These are phyloP conservation scores for Aphidoletes aphidimyza DNA, from an alignment of 2,888 invertebrate genomes.

Conservation along the genomic window DNA sequence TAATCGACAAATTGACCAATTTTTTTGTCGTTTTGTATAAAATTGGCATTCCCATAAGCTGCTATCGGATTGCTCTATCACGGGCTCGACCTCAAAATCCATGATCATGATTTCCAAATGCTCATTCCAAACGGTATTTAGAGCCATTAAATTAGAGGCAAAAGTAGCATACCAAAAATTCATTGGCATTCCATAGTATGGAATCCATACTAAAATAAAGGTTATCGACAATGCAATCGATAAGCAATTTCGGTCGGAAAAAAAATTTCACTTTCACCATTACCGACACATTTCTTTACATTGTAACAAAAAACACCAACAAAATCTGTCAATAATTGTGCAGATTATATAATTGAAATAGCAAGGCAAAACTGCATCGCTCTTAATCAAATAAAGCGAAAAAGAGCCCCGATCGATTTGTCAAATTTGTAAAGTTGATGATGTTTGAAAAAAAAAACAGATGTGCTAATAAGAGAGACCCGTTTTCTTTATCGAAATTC, in stretches of 20 bases:
- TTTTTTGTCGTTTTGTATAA: neutral
- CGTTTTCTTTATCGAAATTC: neutral
- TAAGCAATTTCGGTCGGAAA: neutral
- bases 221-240: neutral
- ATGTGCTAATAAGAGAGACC: conserved; percentile 34
- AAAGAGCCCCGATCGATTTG: too few relatives aligned
- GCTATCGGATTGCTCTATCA: too few relatives aligned
- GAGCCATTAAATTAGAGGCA: too few relatives aligned
- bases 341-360: neutral
- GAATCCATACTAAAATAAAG: neutral
- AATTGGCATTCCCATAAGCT: too few relatives aligned
- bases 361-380: neutral
- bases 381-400: neutral
- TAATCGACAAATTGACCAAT: neutral
- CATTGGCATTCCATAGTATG: too few relatives aligned
- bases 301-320: neutral
- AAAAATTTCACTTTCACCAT: conserved; percentile 40
- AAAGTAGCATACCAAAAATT: too few relatives aligned
- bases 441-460: neutral
- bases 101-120: too few relatives aligned
- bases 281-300: neutral
- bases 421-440: neutral
- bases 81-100: too few relatives aligned
- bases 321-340: neutral
- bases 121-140: neutral